phyloP scores from a whole-genome alignment of 2,113 vertebrate genomes.

The Pseudopodoces humilis region DNA sequence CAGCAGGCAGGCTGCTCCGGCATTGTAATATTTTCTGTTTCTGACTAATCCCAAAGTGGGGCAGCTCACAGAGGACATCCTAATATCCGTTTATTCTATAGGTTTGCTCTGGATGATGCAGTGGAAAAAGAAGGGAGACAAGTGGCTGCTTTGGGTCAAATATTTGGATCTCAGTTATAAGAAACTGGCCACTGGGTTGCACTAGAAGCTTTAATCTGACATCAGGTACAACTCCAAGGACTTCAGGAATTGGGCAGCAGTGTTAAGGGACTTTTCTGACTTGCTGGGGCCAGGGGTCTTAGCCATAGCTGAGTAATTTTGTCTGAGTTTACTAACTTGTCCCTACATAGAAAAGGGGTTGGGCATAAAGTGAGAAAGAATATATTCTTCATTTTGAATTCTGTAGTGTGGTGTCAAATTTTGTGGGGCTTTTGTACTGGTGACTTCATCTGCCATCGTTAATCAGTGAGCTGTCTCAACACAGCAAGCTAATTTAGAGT shows the following conservation, averaged over 20 bases:
- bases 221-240: not conserved
- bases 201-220: not conserved
- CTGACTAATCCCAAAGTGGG: not conserved
- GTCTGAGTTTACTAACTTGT: not conserved
- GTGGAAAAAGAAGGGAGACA: not conserved
- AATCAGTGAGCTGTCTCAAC: slow-evolving; percentile 58
- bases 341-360: not conserved
- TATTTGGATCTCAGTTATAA: not conserved
- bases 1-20: not conserved
- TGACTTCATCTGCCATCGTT: slow-evolving; percentile 58
- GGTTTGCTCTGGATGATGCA: not conserved
- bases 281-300: not conserved
- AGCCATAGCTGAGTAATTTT: not conserved
- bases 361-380: not conserved
- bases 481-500: slow-evolving; percentile 62
- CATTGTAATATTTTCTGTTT: not conserved
- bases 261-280: not conserved
- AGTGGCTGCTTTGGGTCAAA: not conserved
- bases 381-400: not conserved
- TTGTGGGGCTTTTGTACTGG: not conserved
- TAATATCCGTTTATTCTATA: not conserved
- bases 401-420: not conserved
- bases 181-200: not conserved
- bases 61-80: not conserved
- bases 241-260: not conserved